Percentiles rank a stretch among this genome's conserved stretches.
phyloP scores from a whole-genome alignment of 2,113 vertebrate species.

The Solenodon paradoxus region DNA sequence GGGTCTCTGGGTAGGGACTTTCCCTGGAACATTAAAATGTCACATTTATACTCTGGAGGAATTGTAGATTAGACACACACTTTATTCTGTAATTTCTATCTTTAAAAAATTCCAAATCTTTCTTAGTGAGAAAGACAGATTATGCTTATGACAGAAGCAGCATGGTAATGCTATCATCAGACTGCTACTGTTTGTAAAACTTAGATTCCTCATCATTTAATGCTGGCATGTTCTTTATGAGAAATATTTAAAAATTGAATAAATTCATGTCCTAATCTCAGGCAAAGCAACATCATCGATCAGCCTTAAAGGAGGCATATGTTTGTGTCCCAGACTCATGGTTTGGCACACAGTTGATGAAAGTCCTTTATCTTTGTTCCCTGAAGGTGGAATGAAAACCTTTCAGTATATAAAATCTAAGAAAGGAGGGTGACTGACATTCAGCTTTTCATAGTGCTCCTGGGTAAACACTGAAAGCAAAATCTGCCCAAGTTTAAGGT shows the following conservation, averaged over 20 bases:
- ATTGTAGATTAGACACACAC: neutral
- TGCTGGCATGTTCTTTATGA: neutral
- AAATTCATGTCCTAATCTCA: neutral
- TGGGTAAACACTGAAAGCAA: neutral
- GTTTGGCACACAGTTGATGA: neutral
- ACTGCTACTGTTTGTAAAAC: conserved; percentile 8
- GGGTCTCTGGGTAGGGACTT: neutral
- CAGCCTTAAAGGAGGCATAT: neutral
- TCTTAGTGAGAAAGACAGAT: neutral
- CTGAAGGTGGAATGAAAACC: neutral
- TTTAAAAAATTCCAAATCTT: neutral
- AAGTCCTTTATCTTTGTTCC: neutral
- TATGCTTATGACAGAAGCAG: neutral
- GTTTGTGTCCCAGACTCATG: neutral
- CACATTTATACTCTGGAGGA: neutral
- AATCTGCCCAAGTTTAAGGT: neutral
- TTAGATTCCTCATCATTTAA: neutral
- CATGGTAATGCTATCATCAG: neutral
- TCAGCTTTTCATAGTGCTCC: neutral
- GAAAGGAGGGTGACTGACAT: neutral
- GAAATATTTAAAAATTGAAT: conserved; percentile 8
- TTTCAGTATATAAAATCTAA: neutral
- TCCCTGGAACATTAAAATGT: neutral
- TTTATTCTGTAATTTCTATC: neutral
- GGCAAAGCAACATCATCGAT: neutral